These are phyloP conservation scores for Mnemiopsis leidyi DNA, from an alignment of 37 sponge, comb jelly and placozoan genomes.

Conservation along the genomic window DNA sequence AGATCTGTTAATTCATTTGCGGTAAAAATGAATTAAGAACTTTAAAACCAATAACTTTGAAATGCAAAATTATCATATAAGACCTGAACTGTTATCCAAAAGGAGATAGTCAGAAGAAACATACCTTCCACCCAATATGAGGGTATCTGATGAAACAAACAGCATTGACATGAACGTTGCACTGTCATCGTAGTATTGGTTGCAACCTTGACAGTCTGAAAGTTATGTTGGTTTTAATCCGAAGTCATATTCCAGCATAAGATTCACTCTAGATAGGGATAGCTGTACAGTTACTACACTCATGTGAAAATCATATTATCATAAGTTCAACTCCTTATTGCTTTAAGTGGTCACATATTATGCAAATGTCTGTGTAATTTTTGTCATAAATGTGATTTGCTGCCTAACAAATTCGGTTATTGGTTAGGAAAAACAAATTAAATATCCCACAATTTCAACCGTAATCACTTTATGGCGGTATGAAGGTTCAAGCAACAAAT, in stretches of 20 bases:
- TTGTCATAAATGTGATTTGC: not conserved
- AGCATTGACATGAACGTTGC: constrained; percentile 14
- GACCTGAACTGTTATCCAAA: too few relatives aligned
- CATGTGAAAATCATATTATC: not conserved
- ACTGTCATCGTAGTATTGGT: constrained; percentile 34
- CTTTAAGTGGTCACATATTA: not conserved
- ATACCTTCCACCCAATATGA: constrained; percentile 25
- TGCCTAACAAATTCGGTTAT: not conserved
- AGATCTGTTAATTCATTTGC: too few relatives aligned
- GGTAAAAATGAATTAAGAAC: too few relatives aligned
- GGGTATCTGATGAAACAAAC: not conserved
- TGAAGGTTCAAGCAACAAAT: not conserved
- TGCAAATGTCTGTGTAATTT: not conserved
- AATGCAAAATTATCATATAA: too few relatives aligned
- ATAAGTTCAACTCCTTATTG: not conserved
- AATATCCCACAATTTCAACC: not conserved
- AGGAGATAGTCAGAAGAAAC: not conserved
- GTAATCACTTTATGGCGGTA: not conserved
- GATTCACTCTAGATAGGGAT: too few relatives aligned
- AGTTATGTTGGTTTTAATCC: too few relatives aligned
- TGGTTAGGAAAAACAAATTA: not conserved
- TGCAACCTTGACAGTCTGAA: constrained; percentile 42
- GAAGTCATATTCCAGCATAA: too few relatives aligned
- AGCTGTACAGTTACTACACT: too few relatives aligned
- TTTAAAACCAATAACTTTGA: too few relatives aligned